Evolutionary conservation across 1,140 invertebrate species (phyloP), one percentile per base, ranked within the genome.

Genomic region (Halesus radiatus): DNA sequence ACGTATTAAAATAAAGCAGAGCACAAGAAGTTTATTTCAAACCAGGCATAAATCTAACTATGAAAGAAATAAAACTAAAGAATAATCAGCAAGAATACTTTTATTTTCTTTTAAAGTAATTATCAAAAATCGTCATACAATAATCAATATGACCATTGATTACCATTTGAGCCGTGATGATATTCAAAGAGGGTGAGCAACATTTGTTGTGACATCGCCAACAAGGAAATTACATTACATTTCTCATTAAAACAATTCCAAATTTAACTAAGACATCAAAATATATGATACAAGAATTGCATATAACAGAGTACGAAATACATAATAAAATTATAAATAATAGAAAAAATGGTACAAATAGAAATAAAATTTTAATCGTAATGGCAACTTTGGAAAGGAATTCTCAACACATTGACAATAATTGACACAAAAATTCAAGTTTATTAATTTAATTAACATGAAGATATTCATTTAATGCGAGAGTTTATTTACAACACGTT

Each of bases 81-180:
- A 50, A 50, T 16, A 18, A 52, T 70, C 66, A 50, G 66, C 32
- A 70, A 70, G 37, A 70, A 70, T 70, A 70, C 62, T 70, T 52
- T 70, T 45, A 45, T 70, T 70, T 70, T 45, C 37, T 70, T 68
- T 70, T 70, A 70, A 70, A 70, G 22, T 70, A 70, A 45, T 70
- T 70, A 70, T 70, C 66, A 70, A 70, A 70, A 70, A 70, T 70
- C 52, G 29, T 70, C 66, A 70, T 70, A 45, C 66, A 70, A 70
- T 70, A 70, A 70, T 70, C 66, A 70, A 70, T 70, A 70, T 70
- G 66, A 64, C 60, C 23, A 64, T 45, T 64, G 60, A 70, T 37
- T 70, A 70, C 66, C 37, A 70, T 45, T 70, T 70, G 66, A 70
- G 37, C 29, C 29, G 66, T 15, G 37, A 50, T 45, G n/a, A 70